Base-by-base conservation (phyloP, 2,797 vertebrate genomes). In the Choloepus didactylus region DNA sequence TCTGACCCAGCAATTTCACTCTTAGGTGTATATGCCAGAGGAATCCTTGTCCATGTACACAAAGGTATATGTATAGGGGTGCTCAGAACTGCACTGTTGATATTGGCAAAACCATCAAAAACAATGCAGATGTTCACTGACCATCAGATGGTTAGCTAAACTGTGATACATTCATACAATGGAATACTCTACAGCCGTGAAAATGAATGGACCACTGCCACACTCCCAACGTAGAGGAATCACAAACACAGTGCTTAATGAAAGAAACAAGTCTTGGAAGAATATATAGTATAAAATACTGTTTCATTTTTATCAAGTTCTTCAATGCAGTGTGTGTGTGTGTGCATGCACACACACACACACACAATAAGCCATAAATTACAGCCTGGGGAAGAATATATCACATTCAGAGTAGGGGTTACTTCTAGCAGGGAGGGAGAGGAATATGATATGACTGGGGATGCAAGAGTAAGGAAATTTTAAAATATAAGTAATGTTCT, bases 281-380 rank as follows among this genome's bases (percentile, higher is more conserved):
- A 49, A 51, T 51, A 77, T 9, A 31, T 2, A 66, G 14, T 19
- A 21, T n/a, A 41, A 7, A 46, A 38, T 14, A 51, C 0, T 41
- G n/a, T 19, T 83, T 54, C 64, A 95, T 67, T 95, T 96, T 35
- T 18, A 56, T 75, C 75, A 81, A 54, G 21, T 49, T 90, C 87
- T 54, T 87, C 73, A 66, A 69, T 51, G 38, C 41, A 92, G 60
- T 35, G 46, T 18, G 3, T 21, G 29, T 60, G 62, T 27, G 62
- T 54, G 16, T 54, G 54, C 16, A 15, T 54, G 35, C 35, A 35
- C 35, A 35, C 35, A 35, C 35, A 35, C 35, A 35, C 35, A 35
- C 35, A 35, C 35, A 15, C 60, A 46, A 9, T 3, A 11, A 83
- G 14, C 10, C 29, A 75, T 80, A 27, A 75, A 60, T 18, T 81